Percentiles rank a stretch among this genome's conserved stretches.
These are phyloP conservation scores for Pachymerium ferrugineum DNA, from an alignment of 2,888 invertebrate species.

Conservation along the genomic window DNA sequence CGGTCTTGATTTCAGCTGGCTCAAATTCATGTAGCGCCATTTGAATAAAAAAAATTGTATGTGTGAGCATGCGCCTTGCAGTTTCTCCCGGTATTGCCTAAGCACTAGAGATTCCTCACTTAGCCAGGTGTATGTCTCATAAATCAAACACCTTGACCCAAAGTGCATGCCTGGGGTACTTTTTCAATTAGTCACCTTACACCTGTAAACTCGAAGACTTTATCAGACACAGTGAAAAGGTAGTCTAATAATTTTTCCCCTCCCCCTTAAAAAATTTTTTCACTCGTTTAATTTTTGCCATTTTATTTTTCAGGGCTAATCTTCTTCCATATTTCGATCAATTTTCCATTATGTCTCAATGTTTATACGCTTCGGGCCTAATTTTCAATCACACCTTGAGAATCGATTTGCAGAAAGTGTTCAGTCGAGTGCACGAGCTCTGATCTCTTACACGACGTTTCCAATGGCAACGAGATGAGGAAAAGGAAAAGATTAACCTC, in stretches of 20 bases:
- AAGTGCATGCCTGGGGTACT: neutral
- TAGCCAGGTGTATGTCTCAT: slow-evolving; percentile 2
- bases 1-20: neutral
- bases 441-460: neutral
- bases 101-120: neutral
- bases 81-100: neutral
- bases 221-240: neutral
- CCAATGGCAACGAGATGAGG: neutral
- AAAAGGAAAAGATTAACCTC: neutral
- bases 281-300: neutral
- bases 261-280: neutral
- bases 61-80: neutral
- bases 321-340: neutral
- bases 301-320: neutral
- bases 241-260: neutral
- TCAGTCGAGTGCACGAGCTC: neutral
- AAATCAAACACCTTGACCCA: slow-evolving; percentile 10
- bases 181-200: slow-evolving; percentile 18
- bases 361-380: slow-evolving; percentile 5
- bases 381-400: slow-evolving; percentile 16
- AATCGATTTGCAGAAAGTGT: neutral
- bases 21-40: neutral
- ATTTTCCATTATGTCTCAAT: slow-evolving; percentile 15
- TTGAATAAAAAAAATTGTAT: neutral
- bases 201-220: slow-evolving; percentile 5